Evolutionary conservation across 1,140 invertebrate genomes (phyloP).

Genomic region (Drosophila micromelanica): DNA sequence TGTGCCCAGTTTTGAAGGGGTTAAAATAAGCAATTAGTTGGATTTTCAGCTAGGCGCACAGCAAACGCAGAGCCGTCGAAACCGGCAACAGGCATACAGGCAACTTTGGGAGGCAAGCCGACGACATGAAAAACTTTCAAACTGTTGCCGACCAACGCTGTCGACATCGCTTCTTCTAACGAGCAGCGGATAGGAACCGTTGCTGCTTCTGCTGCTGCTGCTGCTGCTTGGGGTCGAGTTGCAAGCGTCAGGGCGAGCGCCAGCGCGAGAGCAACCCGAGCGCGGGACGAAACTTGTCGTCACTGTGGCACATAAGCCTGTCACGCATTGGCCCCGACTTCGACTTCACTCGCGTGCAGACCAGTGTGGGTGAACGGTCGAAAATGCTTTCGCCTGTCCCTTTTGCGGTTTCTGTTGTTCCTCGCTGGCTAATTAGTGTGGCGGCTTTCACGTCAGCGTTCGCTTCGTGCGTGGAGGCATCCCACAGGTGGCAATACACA

Average conservation of each 20-base stretch:
- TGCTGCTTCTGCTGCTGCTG: slow-evolving; percentile 9
- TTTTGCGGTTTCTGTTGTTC: slow-evolving; percentile 28
- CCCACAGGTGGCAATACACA: slow-evolving; percentile 7
- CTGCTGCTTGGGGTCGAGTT: slow-evolving; percentile 48
- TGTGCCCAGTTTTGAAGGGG: slow-evolving; percentile 81
- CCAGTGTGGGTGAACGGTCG: slow-evolving; percentile 5
- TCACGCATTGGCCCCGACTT: slow-evolving; percentile 56
- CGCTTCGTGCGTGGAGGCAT: background rate
- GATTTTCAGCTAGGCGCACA: slow-evolving; percentile 84
- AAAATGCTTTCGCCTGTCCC: slow-evolving; percentile 18
- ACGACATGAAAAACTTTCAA: slow-evolving; percentile 79
- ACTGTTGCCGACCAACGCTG: slow-evolving; percentile 61
- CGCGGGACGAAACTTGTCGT: slow-evolving; percentile 15
- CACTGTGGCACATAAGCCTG: slow-evolving; percentile 61
- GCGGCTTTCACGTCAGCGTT: too few species aligned
- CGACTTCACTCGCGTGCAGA: slow-evolving; percentile 8
- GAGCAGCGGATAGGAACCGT: slow-evolving; percentile 43
- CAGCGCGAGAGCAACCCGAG: slow-evolving; percentile 33
- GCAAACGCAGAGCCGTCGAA: slow-evolving; percentile 71
- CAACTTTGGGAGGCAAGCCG: slow-evolving; percentile 64
- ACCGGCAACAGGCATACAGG: slow-evolving; percentile 59
- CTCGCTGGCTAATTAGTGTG: slow-evolving; percentile 23
- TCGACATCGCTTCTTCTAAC: slow-evolving; percentile 51
- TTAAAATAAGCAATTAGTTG: slow-evolving; percentile 85
- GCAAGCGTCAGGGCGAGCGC: background rate